phyloP scores from a whole-genome alignment of 1,140 invertebrate genomes.

The Ceratosolen fusciceps region DNA sequence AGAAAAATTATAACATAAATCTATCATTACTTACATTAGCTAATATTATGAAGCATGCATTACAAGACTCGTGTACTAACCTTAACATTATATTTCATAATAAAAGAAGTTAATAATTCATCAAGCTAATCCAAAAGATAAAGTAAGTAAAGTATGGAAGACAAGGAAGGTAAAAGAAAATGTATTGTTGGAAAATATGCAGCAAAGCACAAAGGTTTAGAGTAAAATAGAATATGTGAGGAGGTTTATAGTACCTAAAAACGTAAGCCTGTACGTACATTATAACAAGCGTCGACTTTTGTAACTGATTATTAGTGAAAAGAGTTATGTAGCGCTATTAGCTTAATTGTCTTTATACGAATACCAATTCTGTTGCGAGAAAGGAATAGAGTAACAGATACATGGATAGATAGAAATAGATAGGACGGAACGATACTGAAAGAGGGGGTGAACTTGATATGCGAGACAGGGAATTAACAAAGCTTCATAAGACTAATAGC shows the following conservation, averaged over 20 bases:
- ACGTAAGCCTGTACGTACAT: neutral
- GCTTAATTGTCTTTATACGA: constrained; percentile 46
- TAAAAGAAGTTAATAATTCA: neutral
- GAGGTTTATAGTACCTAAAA: neutral
- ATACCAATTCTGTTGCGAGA: neutral
- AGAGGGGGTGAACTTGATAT: neutral
- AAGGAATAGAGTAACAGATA: neutral
- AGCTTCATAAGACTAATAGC: neutral
- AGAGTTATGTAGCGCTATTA: constrained; percentile 45
- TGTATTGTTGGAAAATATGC: neutral
- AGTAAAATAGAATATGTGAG: constrained; percentile 3
- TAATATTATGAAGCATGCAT: no score
- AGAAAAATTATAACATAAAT: no score
- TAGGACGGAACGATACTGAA: neutral
- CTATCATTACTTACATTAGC: no score
- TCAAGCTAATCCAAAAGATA: neutral
- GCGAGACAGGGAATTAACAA: constrained; percentile 5
- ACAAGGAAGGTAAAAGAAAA: constrained; percentile 25
- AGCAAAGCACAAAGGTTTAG: neutral
- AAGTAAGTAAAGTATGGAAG: neutral
- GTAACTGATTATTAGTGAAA: constrained; percentile 34
- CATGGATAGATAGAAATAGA: neutral
- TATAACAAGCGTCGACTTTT: constrained; percentile 6
- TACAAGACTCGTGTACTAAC: no score
- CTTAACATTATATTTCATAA: neutral